Conservation (phyloP, 2,888 invertebrate genomes). For the Dryococelus australis region DNA sequence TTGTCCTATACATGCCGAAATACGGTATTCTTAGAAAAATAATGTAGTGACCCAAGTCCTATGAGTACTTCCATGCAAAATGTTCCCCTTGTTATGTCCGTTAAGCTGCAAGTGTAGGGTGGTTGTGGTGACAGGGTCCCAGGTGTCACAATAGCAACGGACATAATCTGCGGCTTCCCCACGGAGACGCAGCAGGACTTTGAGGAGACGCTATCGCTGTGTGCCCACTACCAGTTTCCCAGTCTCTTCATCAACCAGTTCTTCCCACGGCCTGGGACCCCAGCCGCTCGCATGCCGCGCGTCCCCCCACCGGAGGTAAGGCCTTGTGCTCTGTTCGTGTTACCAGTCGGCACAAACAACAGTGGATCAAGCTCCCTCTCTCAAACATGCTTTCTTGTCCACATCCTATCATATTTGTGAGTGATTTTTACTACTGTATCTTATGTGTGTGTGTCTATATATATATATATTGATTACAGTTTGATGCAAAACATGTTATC, state of each 20-base stretch:
- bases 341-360: too few species aligned
- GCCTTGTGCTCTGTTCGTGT: not conserved
- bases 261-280: conserved; percentile 95
- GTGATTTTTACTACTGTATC: not conserved
- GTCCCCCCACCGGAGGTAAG: conserved; percentile 81
- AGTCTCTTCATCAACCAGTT: conserved; percentile 98
- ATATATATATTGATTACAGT: too few species aligned
- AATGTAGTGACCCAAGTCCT: too few species aligned
- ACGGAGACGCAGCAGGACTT: conserved; percentile 93
- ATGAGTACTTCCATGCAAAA: too few species aligned
- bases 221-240: conserved; percentile 87
- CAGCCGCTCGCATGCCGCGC: conserved; percentile 87
- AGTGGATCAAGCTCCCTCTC: too few species aligned
- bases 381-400: not conserved
- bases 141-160: conserved; percentile 93
- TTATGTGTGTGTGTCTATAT: too few species aligned
- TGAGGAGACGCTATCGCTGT: conserved; percentile 83
- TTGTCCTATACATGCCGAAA: too few species aligned
- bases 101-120: too few species aligned
- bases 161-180: conserved; percentile 98
- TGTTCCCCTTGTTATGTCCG: too few species aligned
- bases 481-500: too few species aligned
- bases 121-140: conserved; percentile 69
- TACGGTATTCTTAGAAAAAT: too few species aligned
- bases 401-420: not conserved